These are phyloP conservation scores for Oxycera nigricornis DNA, from an alignment of 2,888 invertebrate genomes.

Conservation along the genomic window DNA sequence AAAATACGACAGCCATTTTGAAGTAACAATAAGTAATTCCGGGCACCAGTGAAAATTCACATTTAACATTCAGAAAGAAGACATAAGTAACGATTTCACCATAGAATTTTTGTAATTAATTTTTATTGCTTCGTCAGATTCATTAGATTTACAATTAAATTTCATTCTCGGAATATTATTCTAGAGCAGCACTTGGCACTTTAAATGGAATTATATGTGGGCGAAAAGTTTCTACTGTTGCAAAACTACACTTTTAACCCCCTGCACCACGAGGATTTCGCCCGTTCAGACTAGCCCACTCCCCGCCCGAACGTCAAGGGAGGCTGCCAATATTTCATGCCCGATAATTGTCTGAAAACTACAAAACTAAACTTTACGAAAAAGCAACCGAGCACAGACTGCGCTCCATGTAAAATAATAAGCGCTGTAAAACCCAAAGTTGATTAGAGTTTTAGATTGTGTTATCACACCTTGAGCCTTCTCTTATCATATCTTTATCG, in stretches of 20 bases:
- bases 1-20: conserved; percentile 26
- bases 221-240: no score
- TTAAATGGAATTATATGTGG: no score
- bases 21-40: neutral
- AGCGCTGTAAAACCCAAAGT: conserved; percentile 33
- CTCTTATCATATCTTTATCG: conserved; percentile 49
- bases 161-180: neutral
- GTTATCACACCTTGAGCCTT: conserved; percentile 48
- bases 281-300: neutral
- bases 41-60: neutral
- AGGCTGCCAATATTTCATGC: neutral
- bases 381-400: conserved; percentile 31
- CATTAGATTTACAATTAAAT: neutral
- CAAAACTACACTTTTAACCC: no score
- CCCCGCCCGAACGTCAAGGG: neutral
- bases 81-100: neutral
- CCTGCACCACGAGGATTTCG: no score
- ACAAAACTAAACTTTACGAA: conserved; percentile 34
- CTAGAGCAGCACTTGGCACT: neutral
- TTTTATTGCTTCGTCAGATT: neutral
- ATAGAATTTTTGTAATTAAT: neutral
- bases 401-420: conserved; percentile 27
- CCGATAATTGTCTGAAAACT: conserved; percentile 19
- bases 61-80: neutral
- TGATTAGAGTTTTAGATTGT: conserved; percentile 47